Evolutionary conservation across 2,888 invertebrate genomes (phyloP).

Genomic region (Portevinia maculata): DNA sequence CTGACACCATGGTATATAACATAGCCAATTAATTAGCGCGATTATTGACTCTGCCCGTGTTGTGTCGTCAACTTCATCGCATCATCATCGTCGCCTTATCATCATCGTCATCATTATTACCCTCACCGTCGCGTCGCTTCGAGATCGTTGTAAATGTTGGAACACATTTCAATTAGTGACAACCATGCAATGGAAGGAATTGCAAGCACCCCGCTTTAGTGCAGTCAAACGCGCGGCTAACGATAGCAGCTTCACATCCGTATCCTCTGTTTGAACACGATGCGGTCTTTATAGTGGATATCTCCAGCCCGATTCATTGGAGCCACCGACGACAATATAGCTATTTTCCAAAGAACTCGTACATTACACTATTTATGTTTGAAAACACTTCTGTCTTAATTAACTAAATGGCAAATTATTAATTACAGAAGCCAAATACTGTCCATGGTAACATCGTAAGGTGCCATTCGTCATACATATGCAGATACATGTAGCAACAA

Average conservation of each 20-base stretch:
- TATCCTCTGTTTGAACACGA: slow-evolving; percentile 48
- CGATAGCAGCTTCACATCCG: slow-evolving; percentile 35
- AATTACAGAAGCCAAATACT: slow-evolving; percentile 25
- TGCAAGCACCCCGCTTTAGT: slow-evolving; percentile 21
- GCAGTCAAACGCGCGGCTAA: slow-evolving; percentile 6
- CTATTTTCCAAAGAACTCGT: slow-evolving; percentile 1
- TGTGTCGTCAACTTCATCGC: slow-evolving; percentile 37
- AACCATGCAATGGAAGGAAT: slow-evolving; percentile 54
- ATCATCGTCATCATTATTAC: slow-evolving; percentile 17
- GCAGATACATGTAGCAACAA: slow-evolving; percentile 22
- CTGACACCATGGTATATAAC: slow-evolving; percentile 42
- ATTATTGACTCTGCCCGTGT: slow-evolving; percentile 52
- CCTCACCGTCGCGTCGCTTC: slow-evolving; percentile 11
- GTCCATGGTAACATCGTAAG: too few species aligned
- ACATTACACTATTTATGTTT: slow-evolving; percentile 2
- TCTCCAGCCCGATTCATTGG: slow-evolving; percentile 19
- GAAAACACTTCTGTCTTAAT: slow-evolving; percentile 60
- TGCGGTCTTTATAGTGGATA: slow-evolving; percentile 22
- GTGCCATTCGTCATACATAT: too few species aligned
- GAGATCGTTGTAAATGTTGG: slow-evolving; percentile 8
- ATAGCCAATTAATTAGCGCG: slow-evolving; percentile 57
- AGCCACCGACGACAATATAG: slow-evolving; percentile 1
- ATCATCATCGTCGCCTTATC: slow-evolving; percentile 8
- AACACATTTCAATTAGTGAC: slow-evolving; percentile 58
- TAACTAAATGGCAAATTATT: slow-evolving; percentile 62